These are phyloP conservation scores for Leptogaster cylindrica DNA, from an alignment of 2,888 invertebrate genomes.

Conservation along the genomic window DNA sequence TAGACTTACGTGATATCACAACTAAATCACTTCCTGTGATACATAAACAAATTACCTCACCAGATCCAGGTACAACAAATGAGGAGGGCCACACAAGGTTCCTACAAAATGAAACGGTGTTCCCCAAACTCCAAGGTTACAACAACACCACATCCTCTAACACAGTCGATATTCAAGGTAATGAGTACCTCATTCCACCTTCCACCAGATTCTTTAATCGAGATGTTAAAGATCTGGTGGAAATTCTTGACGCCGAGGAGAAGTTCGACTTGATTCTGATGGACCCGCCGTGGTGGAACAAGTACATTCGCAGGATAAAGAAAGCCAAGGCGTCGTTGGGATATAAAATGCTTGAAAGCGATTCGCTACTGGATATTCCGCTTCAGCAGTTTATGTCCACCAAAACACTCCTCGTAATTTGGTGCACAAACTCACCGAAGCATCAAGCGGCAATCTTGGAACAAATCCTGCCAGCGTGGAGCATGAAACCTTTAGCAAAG, in stretches of 20 bases:
- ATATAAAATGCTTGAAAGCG: conserved; percentile 77
- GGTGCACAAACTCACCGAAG: conserved; percentile 88
- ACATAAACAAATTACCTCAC: too few species aligned
- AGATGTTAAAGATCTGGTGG: conserved; percentile 62
- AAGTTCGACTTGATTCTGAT: conserved; percentile 82
- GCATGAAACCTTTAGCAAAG: conserved; percentile 71
- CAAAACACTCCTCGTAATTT: conserved; percentile 78
- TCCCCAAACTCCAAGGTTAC: conserved; percentile 65
- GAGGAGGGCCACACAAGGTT: too few species aligned
- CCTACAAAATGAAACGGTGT: too few species aligned
- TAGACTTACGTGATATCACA: too few species aligned
- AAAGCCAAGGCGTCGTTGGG: conserved; percentile 68
- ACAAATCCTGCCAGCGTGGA: conserved; percentile 81
- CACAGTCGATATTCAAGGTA: conserved; percentile 62
- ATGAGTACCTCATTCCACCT: conserved; percentile 71
- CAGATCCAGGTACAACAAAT: too few species aligned
- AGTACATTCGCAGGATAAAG: conserved; percentile 84
- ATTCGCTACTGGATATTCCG: conserved; percentile 75
- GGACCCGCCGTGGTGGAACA: conserved; percentile 98
- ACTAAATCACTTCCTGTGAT: too few species aligned
- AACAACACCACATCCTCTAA: conserved; percentile 66
- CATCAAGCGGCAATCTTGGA: conserved; percentile 73
- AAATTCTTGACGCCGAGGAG: conserved; percentile 56
- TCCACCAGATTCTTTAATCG: conserved; percentile 72
- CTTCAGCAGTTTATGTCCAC: conserved; percentile 68